Evolutionary conservation across 2,888 invertebrate species (phyloP).

Genomic region (Pristionchus japonicus): DNA sequence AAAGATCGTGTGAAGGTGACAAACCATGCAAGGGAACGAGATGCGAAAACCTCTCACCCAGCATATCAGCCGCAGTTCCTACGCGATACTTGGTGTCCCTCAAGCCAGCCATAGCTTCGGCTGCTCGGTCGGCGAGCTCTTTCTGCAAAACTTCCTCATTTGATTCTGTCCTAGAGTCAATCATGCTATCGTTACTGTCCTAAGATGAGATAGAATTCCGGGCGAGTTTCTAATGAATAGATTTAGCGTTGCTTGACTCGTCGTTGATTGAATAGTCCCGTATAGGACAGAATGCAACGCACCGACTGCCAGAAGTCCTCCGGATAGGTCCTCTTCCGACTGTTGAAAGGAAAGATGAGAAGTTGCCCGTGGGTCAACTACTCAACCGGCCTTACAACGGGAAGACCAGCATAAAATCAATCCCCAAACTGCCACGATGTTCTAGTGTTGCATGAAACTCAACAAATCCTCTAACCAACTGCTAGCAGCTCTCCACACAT

Average conservation of each 20-base stretch:
- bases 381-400: too few species aligned
- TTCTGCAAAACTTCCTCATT: constrained; percentile 57
- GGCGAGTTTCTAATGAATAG: too few species aligned
- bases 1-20: too few species aligned
- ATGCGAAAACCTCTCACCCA: constrained; percentile 55
- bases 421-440: too few species aligned
- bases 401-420: too few species aligned
- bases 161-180: too few species aligned
- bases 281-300: too few species aligned
- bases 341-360: constrained; percentile 74
- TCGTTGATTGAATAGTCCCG: too few species aligned
- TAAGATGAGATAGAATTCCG: too few species aligned
- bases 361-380: constrained; percentile 75
- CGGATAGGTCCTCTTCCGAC: constrained; percentile 68
- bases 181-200: too few species aligned
- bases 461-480: constrained; percentile 39
- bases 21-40: not conserved
- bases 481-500: constrained; percentile 66
- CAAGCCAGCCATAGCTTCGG: constrained; percentile 58
- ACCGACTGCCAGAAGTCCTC: constrained; percentile 17
- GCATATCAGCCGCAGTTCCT: constrained; percentile 72
- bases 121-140: constrained; percentile 60
- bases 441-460: too few species aligned
- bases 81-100: constrained; percentile 68
- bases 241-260: too few species aligned